Evolutionary conservation across 2,113 vertebrate genomes (phyloP).

Genomic region (Zootoca vivipara): DNA sequence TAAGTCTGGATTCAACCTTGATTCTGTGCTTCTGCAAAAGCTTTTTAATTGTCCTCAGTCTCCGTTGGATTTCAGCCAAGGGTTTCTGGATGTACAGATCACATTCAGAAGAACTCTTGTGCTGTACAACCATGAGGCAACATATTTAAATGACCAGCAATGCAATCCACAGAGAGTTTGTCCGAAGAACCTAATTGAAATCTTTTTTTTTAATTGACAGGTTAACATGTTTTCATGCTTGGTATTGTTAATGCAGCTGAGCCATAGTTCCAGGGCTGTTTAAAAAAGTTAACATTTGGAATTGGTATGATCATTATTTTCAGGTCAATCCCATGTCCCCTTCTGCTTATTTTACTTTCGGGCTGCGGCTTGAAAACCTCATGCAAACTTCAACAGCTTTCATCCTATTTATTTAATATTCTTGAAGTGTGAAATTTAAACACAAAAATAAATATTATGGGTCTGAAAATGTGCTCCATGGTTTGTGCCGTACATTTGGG

Average conservation of each 20-base stretch:
- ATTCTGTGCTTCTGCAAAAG: no score
- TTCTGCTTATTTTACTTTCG: conserved; percentile 49
- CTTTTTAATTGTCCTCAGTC: no score
- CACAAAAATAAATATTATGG: conserved; percentile 48
- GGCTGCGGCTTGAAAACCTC: conserved; percentile 19
- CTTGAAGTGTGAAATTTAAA: conserved; percentile 57
- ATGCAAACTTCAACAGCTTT: conserved; percentile 29
- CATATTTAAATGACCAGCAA: not conserved
- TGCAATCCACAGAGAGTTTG: not conserved
- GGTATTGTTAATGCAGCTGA: conserved; percentile 43
- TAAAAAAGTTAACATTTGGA: conserved; percentile 30
- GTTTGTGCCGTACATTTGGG: conserved; percentile 28
- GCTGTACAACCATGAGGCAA: not conserved
- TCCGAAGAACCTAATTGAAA: conserved; percentile 10
- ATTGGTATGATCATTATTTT: conserved; percentile 31
- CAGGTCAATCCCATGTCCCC: conserved; percentile 19
- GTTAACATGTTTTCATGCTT: conserved; percentile 15
- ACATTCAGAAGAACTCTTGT: not conserved
- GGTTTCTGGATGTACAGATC: not conserved
- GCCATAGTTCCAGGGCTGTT: conserved; percentile 18
- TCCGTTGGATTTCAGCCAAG: no score
- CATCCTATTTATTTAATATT: conserved; percentile 65
- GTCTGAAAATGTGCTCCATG: conserved; percentile 35
- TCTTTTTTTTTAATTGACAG: not conserved
- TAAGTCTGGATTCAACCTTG: no score